Percentiles rank a stretch among this genome's conserved stretches.
phyloP scores from a whole-genome alignment of 2,113 vertebrate genomes.

The Crotalus viridis region DNA sequence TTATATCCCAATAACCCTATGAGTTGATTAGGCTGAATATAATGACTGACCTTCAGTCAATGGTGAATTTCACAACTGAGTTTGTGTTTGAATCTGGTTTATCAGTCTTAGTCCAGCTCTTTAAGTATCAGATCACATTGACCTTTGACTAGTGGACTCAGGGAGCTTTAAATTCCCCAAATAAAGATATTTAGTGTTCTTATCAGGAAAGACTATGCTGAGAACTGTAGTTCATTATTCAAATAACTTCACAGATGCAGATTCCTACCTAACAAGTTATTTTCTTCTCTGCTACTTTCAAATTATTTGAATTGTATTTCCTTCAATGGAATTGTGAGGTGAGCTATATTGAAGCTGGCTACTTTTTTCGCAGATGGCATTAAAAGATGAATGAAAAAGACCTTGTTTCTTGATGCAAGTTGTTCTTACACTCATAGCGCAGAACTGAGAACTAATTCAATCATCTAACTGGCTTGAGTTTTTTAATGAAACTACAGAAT shows the following conservation, averaged over 20 bases:
- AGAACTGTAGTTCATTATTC: neutral
- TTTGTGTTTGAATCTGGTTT: neutral
- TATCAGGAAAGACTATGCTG: neutral
- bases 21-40: neutral
- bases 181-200: neutral
- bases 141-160: neutral
- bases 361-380: neutral
- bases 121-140: neutral
- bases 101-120: neutral
- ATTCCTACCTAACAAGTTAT: neutral
- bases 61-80: neutral
- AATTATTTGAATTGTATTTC: neutral
- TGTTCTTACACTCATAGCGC: neutral
- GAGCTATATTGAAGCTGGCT: neutral
- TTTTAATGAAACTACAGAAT: conserved; percentile 49
- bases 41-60: neutral
- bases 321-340: neutral
- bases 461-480: conserved; percentile 29
- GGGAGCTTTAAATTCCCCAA: neutral
- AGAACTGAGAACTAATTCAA: conserved; percentile 34
- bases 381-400: conserved; percentile 7
- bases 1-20: neutral
- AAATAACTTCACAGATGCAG: neutral
- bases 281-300: neutral
- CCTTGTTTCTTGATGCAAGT: neutral